A percentile compares a stretch with the other conserved stretches of the same genome.
phyloP scores from a whole-genome alignment of 2,888 invertebrate species.

The Apamea epomidion region DNA sequence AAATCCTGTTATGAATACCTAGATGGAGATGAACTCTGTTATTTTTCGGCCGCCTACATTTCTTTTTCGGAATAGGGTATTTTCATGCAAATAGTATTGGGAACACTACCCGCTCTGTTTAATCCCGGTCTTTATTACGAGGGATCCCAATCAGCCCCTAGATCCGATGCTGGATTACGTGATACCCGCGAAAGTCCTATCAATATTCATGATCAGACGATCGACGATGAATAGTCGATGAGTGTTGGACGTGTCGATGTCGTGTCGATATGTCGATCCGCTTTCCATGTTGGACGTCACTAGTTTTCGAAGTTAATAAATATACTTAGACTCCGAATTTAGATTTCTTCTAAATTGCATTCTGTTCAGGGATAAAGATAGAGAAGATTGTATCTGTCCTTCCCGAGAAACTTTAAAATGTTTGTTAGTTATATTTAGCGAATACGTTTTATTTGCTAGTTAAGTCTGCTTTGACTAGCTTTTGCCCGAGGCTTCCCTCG shows the following conservation, averaged over 20 bases:
- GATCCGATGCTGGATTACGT: conserved; percentile 80
- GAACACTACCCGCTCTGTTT: conserved; percentile 54
- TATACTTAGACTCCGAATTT: not conserved
- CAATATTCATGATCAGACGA: conserved; percentile 84
- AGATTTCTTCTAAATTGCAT: conserved; percentile 22
- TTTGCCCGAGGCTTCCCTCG: not conserved
- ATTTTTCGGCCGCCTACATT: conserved; percentile 2
- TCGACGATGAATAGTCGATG: conserved; percentile 84
- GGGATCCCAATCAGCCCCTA: conserved; percentile 78
- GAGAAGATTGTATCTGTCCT: not conserved
- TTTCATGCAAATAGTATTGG: conserved; percentile 57
- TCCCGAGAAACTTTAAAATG: not conserved
- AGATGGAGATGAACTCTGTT: not conserved
- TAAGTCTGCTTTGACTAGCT: not conserved
- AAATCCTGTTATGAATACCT: not conserved
- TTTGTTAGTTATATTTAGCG: not conserved
- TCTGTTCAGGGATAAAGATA: not conserved
- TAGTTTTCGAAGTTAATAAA: conserved; percentile 46
- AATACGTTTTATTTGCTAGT: not conserved
- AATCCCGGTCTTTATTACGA: conserved; percentile 70
- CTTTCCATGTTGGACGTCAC: conserved; percentile 58
- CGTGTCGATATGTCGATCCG: conserved; percentile 66
- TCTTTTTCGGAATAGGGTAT: conserved; percentile 31
- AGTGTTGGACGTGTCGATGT: conserved; percentile 65
- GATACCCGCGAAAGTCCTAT: conserved; percentile 81